These are phyloP conservation scores for Byasa hedistus DNA, from an alignment of 2,888 invertebrate species.

Conservation along the genomic window DNA sequence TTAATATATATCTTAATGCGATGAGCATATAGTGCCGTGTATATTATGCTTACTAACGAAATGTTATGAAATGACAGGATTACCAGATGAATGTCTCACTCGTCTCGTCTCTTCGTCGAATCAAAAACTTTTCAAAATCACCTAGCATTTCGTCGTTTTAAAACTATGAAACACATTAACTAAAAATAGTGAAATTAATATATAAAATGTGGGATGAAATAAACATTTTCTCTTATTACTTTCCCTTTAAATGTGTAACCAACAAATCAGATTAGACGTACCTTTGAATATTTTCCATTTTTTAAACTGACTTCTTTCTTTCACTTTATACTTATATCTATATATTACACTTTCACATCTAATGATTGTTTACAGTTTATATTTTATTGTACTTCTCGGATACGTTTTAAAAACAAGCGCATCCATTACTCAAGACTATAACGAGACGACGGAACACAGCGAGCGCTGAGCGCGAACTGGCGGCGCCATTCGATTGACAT, in stretches of 20 bases:
- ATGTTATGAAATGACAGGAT: too few relatives aligned
- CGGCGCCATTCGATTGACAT: slow-evolving; percentile 40
- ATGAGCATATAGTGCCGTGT: too few relatives aligned
- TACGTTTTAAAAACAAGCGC: slow-evolving; percentile 1
- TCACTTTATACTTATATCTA: background rate
- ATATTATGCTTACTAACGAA: too few relatives aligned
- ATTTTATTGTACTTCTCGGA: background rate
- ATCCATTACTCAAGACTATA: background rate
- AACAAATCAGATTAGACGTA: background rate
- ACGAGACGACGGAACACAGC: slow-evolving; percentile 41
- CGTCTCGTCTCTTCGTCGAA: too few relatives aligned
- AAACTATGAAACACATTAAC: background rate
- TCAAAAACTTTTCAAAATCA: too few relatives aligned
- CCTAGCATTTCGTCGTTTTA: too few relatives aligned
- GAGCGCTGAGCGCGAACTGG: slow-evolving; percentile 51
- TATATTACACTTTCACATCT: background rate
- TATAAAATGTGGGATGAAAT: background rate
- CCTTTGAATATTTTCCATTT: slow-evolving; percentile 26
- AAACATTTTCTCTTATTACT: background rate
- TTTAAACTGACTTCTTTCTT: background rate
- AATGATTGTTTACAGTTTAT: background rate
- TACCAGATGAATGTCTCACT: too few relatives aligned
- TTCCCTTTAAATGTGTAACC: too few relatives aligned
- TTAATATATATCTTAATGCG: too few relatives aligned
- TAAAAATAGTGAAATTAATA: background rate